These are phyloP conservation scores for Bombus superbus DNA, from an alignment of 1,140 invertebrate genomes.

Conservation along the genomic window DNA sequence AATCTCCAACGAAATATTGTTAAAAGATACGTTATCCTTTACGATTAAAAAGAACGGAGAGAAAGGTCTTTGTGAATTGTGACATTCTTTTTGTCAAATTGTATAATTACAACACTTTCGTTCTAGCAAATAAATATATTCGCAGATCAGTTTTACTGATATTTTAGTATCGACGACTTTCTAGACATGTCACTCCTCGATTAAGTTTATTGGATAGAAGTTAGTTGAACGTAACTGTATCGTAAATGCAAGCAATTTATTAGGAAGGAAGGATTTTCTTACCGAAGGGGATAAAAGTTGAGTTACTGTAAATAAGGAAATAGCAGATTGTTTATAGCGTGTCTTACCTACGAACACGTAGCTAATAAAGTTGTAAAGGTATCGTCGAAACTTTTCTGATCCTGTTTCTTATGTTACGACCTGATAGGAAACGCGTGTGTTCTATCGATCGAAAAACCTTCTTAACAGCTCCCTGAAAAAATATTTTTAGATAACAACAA, in stretches of 20 bases:
- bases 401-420: constrained; percentile 27
- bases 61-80: no score
- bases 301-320: constrained; percentile 41
- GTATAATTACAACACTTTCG: no score
- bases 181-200: not conserved
- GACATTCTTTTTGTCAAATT: no score
- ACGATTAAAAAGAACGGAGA: no score
- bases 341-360: not conserved
- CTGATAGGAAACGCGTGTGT: constrained; percentile 42
- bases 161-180: no score
- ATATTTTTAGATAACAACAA: constrained; percentile 18
- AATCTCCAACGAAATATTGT: no score
- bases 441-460: constrained; percentile 58
- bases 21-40: no score
- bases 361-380: constrained; percentile 41
- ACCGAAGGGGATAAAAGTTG: not conserved
- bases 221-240: not conserved
- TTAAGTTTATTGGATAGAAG: not conserved
- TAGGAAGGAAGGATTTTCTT: not conserved
- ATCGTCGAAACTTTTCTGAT: constrained; percentile 47
- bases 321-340: constrained; percentile 22
- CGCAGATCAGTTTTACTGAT: no score
- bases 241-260: not conserved
- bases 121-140: no score
- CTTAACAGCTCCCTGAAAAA: constrained; percentile 17